Base-by-base conservation (phyloP, 2,113 vertebrate species). In the Gymnarchus niloticus region DNA sequence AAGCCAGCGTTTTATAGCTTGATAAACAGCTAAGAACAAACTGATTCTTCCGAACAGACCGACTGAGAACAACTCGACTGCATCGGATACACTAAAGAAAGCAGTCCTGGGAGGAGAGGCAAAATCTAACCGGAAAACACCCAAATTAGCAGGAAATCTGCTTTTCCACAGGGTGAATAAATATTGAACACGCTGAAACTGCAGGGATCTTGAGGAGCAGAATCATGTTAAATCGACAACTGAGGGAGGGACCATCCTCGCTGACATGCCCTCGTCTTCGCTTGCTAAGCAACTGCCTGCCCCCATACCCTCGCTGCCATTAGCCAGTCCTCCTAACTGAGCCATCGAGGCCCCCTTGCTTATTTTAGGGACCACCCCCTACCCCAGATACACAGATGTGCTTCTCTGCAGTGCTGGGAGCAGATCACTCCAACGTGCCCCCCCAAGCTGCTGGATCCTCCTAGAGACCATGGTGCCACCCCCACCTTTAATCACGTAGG, bases 311-410 rank as follows among this genome's bases (percentile, higher is more conserved):
- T 21, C 5, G 6, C 44, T 21, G 44, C 41, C 76, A 46, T 9
- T 48, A 44, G 46, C 19, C 65, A 21, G 69, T 44, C 37, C 69
- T 33, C 17, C 69, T 33, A 21, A 17, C 17, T 28, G 17, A 78
- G 76, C 33, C 37, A 46, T 12, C 8, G 28, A 77, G 76, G 23
- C 56, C 54, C 3, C 5, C 33, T 41, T 76, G 82, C 81, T 83
- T 77, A 85, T 86, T 81, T 77, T 59, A 85, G 84, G 56, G 83
- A 80, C 48, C 25, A 23, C 51, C 59, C 73, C 76, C 85, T 87
- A 77, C 85, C 78, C 80, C 83, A 87, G 61, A n/a, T n/a, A n/a
- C n/a, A n/a, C n/a, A n/a, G n/a, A n/a, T n/a, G n/a, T n/a, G n/a
- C n/a, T n/a, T n/a, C n/a, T n/a, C n/a, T n/a, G n/a, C n/a, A n/a